These are phyloP conservation scores for Cladopsammia gracilis DNA, from an alignment of 64 coral and sea anemone species.

Conservation along the genomic window DNA sequence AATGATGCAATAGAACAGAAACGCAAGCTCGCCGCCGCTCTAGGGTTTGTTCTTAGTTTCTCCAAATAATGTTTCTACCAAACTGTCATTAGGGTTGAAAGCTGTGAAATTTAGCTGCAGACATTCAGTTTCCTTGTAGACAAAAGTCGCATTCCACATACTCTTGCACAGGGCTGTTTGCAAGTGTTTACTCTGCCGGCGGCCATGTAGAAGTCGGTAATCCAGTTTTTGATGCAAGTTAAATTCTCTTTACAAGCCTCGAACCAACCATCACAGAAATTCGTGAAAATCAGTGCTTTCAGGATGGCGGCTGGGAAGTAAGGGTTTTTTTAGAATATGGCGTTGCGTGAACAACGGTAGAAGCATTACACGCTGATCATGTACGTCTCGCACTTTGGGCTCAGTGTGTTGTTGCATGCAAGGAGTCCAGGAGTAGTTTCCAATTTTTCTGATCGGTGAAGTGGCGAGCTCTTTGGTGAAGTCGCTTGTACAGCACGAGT, in stretches of 20 bases:
- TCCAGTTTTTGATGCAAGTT: constrained; percentile 50
- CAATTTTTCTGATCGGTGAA: neutral
- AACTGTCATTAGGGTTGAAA: constrained; percentile 33
- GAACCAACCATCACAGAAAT: constrained; percentile 67
- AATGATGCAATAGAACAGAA: too few species aligned
- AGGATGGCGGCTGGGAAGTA: neutral
- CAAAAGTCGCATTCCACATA: constrained; percentile 32
- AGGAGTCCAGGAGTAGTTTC: constrained; percentile 16
- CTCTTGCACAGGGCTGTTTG: constrained; percentile 39
- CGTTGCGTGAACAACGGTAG: constrained; percentile 26
- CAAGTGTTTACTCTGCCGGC: constrained; percentile 5
- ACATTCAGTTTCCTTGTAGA: constrained; percentile 6
- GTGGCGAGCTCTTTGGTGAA: neutral
- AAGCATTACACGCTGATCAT: neutral
- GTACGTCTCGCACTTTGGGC: constrained; percentile 12
- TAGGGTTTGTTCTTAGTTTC: too few species aligned
- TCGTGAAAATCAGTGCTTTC: constrained; percentile 50
- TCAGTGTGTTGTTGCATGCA: constrained; percentile 32
- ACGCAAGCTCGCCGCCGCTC: too few species aligned
- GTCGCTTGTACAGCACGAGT: constrained; percentile 11
- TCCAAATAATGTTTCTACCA: constrained; percentile 2
- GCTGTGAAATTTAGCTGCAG: constrained; percentile 56
- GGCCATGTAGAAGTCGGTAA: neutral
- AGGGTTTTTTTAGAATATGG: constrained; percentile 17
- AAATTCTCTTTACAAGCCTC: constrained; percentile 76